These are phyloP conservation scores for Meteorus sp. DNA, from an alignment of 1,140 invertebrate genomes.

Conservation along the genomic window DNA sequence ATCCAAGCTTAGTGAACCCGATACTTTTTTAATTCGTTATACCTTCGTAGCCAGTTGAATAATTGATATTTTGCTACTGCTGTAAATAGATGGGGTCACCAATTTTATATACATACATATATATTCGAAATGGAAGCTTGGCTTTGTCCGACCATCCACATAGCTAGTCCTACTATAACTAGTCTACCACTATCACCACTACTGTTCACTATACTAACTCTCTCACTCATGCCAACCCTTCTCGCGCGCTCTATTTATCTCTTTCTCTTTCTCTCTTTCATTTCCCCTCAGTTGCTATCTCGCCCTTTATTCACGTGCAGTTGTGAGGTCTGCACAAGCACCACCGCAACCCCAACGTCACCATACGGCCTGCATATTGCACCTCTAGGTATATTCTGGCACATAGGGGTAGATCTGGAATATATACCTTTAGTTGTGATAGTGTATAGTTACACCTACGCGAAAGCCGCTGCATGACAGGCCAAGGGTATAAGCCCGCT, in stretches of 20 bases:
- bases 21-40: conserved; percentile 45
- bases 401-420: conserved; percentile 10
- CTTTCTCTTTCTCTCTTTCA: too few relatives aligned
- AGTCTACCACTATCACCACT: conserved; percentile 30
- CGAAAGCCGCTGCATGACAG: not conserved
- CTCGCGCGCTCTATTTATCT: too few relatives aligned
- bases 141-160: too few relatives aligned
- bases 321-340: conserved; percentile 18
- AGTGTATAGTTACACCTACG: not conserved
- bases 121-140: too few relatives aligned
- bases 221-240: too few relatives aligned
- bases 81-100: too few relatives aligned
- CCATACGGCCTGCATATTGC: conserved; percentile 29
- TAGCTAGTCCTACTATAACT: too few relatives aligned
- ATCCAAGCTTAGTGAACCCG: too few relatives aligned
- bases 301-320: not conserved
- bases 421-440: not conserved
- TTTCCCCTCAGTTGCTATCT: not conserved
- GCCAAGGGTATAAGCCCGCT: not conserved
- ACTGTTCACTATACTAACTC: conserved; percentile 17
- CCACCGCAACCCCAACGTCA: conserved; percentile 21
- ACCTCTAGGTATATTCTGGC: conserved; percentile 30
- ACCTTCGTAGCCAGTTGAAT: conserved; percentile 53
- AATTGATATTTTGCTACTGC: conserved; percentile 53
- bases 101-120: too few relatives aligned